Conservation (phyloP, 2,797 vertebrate species). For the Pseudotriccus pelzelni region DNA sequence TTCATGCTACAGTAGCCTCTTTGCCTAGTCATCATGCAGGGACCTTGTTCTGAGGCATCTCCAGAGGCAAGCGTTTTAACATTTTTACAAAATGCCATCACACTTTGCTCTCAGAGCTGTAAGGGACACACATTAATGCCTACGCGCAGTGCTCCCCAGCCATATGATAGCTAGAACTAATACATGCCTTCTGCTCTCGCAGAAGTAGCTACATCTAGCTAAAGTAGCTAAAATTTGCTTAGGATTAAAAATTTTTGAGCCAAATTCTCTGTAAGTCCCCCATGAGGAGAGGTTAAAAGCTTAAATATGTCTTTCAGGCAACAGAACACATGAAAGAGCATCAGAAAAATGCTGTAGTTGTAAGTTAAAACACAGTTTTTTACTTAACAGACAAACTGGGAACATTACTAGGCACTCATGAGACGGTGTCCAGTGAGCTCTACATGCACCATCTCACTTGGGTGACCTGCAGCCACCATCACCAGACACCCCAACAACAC, state of each 20-base stretch:
- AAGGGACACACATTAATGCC: background rate
- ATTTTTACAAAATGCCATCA: background rate
- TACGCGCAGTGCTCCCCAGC: background rate
- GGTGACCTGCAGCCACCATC: background rate
- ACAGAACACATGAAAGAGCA: background rate
- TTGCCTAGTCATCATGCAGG: background rate
- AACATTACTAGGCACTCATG: background rate
- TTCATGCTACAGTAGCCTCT: background rate
- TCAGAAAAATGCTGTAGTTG: background rate
- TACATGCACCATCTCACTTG: background rate
- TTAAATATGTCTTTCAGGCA: background rate
- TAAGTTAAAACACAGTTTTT: background rate
- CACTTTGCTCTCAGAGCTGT: background rate
- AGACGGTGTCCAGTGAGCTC: background rate
- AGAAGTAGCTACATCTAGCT: background rate
- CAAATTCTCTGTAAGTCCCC: background rate
- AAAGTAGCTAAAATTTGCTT: background rate
- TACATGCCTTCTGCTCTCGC: background rate
- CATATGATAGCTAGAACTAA: background rate
- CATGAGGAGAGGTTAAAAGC: background rate
- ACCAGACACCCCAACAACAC: background rate
- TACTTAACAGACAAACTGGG: background rate
- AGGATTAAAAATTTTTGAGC: background rate
- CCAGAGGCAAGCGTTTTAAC: background rate
- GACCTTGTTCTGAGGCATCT: background rate